A percentile compares a stretch with the other conserved stretches of the same genome.
phyloP scores from a whole-genome alignment of 2,797 vertebrate species.

The Sitta carolinensis region DNA sequence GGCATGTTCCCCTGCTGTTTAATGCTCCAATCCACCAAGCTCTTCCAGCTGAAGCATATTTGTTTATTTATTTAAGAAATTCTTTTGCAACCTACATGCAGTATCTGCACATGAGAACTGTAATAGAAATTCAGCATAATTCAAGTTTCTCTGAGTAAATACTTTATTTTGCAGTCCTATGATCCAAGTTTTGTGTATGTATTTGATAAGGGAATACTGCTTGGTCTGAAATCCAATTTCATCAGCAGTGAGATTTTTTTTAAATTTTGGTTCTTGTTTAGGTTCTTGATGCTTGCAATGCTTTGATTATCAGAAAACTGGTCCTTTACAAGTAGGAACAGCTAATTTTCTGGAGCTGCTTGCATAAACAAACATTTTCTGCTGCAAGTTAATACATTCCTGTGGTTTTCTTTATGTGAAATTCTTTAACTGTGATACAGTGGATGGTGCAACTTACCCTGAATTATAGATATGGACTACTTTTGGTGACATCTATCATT shows the following conservation, averaged over 20 bases:
- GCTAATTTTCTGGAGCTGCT: neutral
- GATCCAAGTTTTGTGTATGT: neutral
- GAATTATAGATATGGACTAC: neutral
- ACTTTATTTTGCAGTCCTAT: neutral
- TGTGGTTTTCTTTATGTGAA: neutral
- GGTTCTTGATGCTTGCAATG: neutral
- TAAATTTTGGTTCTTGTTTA: neutral
- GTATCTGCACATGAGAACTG: neutral
- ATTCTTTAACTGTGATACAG: neutral
- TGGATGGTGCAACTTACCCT: neutral
- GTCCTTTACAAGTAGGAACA: neutral
- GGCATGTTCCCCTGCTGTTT: neutral
- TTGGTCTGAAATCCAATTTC: neutral
- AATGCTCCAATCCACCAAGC: neutral
- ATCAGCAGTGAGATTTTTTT: neutral
- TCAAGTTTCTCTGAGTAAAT: neutral
- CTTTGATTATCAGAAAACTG: neutral
- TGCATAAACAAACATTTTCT: neutral
- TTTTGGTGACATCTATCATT: neutral
- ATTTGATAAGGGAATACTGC: neutral
- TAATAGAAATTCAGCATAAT: neutral
- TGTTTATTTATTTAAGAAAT: neutral
- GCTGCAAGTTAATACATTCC: neutral
- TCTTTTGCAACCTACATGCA: neutral
- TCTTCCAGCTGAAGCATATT: neutral